Percentiles rank a stretch among this genome's conserved stretches.
Evolutionary conservation across 2,113 vertebrate genomes (phyloP).

Genomic region (Parotia lawesii): DNA sequence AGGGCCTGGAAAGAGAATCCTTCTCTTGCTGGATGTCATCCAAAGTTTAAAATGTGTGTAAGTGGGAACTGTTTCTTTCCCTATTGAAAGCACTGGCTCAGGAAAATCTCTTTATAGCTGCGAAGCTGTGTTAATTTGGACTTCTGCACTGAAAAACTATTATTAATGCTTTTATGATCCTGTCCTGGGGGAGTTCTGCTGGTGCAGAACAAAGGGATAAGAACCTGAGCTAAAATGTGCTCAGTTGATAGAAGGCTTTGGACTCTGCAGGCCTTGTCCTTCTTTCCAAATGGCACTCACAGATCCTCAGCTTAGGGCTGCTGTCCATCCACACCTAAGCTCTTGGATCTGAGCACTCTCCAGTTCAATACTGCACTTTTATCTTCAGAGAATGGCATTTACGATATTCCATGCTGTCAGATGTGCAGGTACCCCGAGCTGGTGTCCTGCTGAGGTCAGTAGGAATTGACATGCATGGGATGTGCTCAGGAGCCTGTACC

Average conservation of each 20-base stretch:
- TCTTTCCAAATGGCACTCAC: fast-evolving
- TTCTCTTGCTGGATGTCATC: neutral
- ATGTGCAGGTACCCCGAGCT: neutral
- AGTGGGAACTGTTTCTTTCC: neutral
- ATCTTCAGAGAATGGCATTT: neutral
- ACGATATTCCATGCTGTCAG: neutral
- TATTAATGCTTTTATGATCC: neutral
- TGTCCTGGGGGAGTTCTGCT: neutral
- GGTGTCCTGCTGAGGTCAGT: neutral
- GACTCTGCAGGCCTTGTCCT: neutral
- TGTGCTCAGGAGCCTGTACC: neutral
- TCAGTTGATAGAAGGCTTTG: neutral
- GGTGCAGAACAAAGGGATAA: neutral
- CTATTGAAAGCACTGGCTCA: neutral
- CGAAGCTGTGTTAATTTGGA: constrained; percentile 8
- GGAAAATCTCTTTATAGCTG: neutral
- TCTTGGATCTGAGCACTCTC: neutral
- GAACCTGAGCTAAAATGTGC: neutral
- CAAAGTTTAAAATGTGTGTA: constrained; percentile 3
- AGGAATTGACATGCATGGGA: neutral
- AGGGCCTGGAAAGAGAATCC: neutral
- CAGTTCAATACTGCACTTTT: neutral
- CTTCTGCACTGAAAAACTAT: neutral
- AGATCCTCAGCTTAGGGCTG: neutral
- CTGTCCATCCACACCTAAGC: neutral